Percentiles rank a stretch among this genome's conserved stretches.
Evolutionary conservation across 2,888 invertebrate species (phyloP).

Genomic region (Hirtodrosophila trivittata): DNA sequence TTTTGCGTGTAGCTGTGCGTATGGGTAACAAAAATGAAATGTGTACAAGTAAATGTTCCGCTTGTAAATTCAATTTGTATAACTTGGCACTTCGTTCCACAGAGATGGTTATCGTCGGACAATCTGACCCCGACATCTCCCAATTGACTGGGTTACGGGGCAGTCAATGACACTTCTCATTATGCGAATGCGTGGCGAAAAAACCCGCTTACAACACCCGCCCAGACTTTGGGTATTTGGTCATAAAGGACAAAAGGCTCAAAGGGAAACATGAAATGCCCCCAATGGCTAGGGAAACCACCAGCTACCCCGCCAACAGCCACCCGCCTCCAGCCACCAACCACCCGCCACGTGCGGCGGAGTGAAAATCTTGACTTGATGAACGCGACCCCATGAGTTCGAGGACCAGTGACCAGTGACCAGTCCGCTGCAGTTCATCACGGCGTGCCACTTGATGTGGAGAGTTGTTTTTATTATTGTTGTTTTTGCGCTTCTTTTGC

Average conservation of each 20-base stretch:
- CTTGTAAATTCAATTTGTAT: conserved; percentile 26
- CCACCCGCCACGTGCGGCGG: conserved; percentile 20
- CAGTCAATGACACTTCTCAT: conserved; percentile 48
- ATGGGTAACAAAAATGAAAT: conserved; percentile 27
- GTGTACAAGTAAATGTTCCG: not conserved
- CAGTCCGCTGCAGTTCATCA: conserved; percentile 52
- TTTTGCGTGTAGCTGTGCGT: conserved; percentile 28
- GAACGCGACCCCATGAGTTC: conserved; percentile 31
- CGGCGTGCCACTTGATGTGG: conserved; percentile 47
- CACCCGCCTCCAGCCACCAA: not conserved
- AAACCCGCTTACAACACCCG: conserved; percentile 12
- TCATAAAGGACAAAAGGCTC: conserved; percentile 35
- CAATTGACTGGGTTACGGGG: conserved; percentile 15
- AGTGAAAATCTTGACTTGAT: conserved; percentile 44
- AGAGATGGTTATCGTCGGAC: conserved; percentile 24
- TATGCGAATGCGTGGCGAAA: conserved; percentile 35
- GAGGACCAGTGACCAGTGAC: conserved; percentile 32
- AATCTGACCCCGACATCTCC: conserved; percentile 28
- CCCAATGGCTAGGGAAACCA: conserved; percentile 31
- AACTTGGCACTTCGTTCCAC: conserved; percentile 18
- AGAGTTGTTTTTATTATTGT: conserved; percentile 40
- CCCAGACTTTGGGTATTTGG: conserved; percentile 3
- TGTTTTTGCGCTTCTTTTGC: conserved; percentile 18
- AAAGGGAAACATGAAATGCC: conserved; percentile 62
- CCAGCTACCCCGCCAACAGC: not conserved